Base-by-base conservation (phyloP, 2,113 vertebrate genomes). In the Nothoprocta pentlandii region DNA sequence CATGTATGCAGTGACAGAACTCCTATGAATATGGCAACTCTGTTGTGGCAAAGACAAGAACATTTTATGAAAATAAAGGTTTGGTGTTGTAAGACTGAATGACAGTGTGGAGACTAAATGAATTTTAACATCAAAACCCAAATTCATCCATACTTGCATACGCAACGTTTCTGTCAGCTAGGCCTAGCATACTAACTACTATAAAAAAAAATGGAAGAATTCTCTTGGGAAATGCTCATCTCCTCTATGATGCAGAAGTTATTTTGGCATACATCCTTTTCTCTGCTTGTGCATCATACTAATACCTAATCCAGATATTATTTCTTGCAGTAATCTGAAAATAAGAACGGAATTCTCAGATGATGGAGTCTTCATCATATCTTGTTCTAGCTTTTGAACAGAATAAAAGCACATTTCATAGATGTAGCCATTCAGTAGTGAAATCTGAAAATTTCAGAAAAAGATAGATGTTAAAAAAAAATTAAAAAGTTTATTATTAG, bases 331-430 rank as follows among this genome's bases (percentile, higher is more conserved):
- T 23, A 87, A 6, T 8, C 10, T 92, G 19, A 5, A 10, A 56
- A 28, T 9, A 34, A 39, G 53, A 90, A 56, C 68, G 9, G 22
- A 81, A 67, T 71, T 78, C 16, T 44, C 21, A 58, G 47, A 44
- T 4, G 0, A 9, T 66, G 30, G 13, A 73, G 9, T 39, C 25
- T 42, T 54, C 0, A 0, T 46, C 0, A 0, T 14, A 16, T 4
- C 25, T 49, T 1, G 0, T 75, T 21, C 22, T 26, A 28, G 3
- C 3, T 82, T 34, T 70, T 70, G 74, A 91, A 32, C 3, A 56
- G 41, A 73, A 75, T 23, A 41, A 62, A 89, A 59, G 16, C 71
- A 28, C 21, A 68, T 51, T 39, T 56, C 73, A 9, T 54, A 61
- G 14, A 46, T 36, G 19, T 23, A 77, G 5, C 39, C 22, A 8